Base-by-base conservation (phyloP, 2,113 vertebrate genomes). In the Pithys albifrons region DNA sequence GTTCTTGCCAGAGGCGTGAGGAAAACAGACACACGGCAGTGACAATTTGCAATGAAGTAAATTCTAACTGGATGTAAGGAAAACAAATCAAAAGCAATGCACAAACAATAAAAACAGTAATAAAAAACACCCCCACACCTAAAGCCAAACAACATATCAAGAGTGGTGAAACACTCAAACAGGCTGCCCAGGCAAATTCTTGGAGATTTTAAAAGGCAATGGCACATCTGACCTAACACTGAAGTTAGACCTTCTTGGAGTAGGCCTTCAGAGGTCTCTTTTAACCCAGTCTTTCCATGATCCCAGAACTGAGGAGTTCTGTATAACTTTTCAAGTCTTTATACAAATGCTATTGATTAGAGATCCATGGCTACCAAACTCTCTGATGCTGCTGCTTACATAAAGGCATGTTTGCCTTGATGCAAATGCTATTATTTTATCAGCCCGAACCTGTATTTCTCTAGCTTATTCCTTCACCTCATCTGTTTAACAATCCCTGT, bases 131-230 rank as follows among this genome's bases (percentile, higher is more conserved):
- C 0, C 12, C 5, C 17, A 57, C 29, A 9, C 12, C 23, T 31
- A 24, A 79, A 89, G 19, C 2, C 14, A 80, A 89, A 79, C 6
- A 65, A 58, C 7, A 57, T 10, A 57, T 27, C 7, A 23, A 62
- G 20, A 5, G 9, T 49, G 10, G 13, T 35, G 58, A 58, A 93
- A 57, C 12, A 45, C 12, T 85, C 10, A 28, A 81, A 78, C 7
- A 62, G 11, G 6, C 10, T 66, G 7, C 17, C 49, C 19, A 57
- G 0, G 0, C 2, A 74, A 19, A n/a, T 33, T 58, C 55, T 20
- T n/a, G 12, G 13, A 62, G 14, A 73, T 74, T 74, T 35, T 58
- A 45, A 35, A 93, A 80, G 9, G 22, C n/a, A 64, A 1, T 28
- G 24, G 24, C 25, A 31, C 10, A 67, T 64, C 48, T 58, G 16